Percentiles rank a stretch among this genome's conserved stretches.
These are phyloP conservation scores for Drosophila serrata DNA, from an alignment of 1,140 invertebrate species.

Conservation along the genomic window DNA sequence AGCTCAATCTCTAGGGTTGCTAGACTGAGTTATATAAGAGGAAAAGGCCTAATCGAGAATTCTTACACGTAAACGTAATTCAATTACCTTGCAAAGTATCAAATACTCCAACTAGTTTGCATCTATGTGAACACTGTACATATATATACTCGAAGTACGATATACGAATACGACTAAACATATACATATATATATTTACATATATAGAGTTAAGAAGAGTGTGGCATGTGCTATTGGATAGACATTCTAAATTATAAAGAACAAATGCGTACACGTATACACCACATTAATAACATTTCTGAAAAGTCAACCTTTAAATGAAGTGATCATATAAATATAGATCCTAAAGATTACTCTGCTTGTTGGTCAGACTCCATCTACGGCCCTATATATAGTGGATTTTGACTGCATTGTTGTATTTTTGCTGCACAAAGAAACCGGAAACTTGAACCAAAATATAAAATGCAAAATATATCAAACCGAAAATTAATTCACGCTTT, in stretches of 20 bases:
- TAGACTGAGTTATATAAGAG: slow-evolving; percentile 71
- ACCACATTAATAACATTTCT: slow-evolving; percentile 12
- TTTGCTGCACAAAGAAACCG: slow-evolving; percentile 36
- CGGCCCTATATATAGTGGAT: slow-evolving; percentile 29
- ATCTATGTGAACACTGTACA: slow-evolving; percentile 33
- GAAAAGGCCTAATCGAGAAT: slow-evolving; percentile 47
- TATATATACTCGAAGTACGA: slow-evolving; percentile 35
- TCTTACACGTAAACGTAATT: slow-evolving; percentile 71
- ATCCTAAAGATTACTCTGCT: not conserved
- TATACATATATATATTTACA: slow-evolving; percentile 18
- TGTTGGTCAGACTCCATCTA: not conserved
- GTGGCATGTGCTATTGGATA: slow-evolving; percentile 45
- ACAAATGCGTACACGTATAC: slow-evolving; percentile 1
- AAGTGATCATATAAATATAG: slow-evolving; percentile 16
- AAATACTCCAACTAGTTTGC: slow-evolving; percentile 66
- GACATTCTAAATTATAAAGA: slow-evolving; percentile 13
- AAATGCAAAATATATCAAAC: slow-evolving; percentile 31
- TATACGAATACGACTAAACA: slow-evolving; percentile 12
- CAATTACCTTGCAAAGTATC: slow-evolving; percentile 77
- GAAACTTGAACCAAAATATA: slow-evolving; percentile 15
- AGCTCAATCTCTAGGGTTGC: slow-evolving; percentile 76
- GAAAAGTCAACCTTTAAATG: not conserved
- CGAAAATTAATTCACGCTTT: slow-evolving; percentile 37
- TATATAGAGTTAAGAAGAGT: slow-evolving; percentile 62
- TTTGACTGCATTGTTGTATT: slow-evolving; percentile 51